Percentiles rank a stretch among this genome's conserved stretches.
phyloP scores from a whole-genome alignment of 2,113 vertebrate species.

The Pseudorectes ferrugineus region DNA sequence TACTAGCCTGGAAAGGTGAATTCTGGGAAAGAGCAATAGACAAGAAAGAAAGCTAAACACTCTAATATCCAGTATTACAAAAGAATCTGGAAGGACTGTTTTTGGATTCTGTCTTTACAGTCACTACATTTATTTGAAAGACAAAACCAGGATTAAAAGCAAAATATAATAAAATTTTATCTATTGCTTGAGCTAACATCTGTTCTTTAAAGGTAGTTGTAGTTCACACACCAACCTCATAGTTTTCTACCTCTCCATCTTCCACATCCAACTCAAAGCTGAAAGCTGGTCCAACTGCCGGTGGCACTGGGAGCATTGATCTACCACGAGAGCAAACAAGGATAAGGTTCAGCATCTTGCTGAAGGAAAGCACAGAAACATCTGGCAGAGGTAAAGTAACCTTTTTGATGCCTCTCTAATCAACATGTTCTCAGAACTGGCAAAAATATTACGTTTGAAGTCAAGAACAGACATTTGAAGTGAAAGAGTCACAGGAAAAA shows the following conservation, averaged over 20 bases:
- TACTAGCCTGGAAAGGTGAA: neutral
- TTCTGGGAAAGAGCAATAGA: neutral
- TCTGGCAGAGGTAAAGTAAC: neutral
- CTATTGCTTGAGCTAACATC: neutral
- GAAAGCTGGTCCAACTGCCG: conserved; percentile 90
- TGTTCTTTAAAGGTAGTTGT: neutral
- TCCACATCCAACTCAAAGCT: conserved; percentile 96
- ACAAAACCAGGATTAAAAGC: neutral
- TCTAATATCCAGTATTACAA: neutral
- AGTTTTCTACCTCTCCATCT: conserved; percentile 98
- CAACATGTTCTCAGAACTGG: neutral
- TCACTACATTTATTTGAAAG: neutral
- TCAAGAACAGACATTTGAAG: neutral
- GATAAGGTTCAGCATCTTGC: neutral
- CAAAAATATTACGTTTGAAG: neutral
- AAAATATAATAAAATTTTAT: neutral
- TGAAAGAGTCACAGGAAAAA: neutral
- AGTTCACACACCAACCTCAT: conserved; percentile 83
- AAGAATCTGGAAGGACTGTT: neutral
- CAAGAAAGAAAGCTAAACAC: neutral
- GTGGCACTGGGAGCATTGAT: conserved; percentile 95
- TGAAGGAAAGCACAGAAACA: neutral
- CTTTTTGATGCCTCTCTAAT: neutral
- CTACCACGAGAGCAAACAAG: conserved; percentile 66
- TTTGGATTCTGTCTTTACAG: neutral